Percentiles rank a stretch among this genome's conserved stretches.
phyloP scores from a whole-genome alignment of 2,797 vertebrate genomes.

The Gephyroberyx darwinii region DNA sequence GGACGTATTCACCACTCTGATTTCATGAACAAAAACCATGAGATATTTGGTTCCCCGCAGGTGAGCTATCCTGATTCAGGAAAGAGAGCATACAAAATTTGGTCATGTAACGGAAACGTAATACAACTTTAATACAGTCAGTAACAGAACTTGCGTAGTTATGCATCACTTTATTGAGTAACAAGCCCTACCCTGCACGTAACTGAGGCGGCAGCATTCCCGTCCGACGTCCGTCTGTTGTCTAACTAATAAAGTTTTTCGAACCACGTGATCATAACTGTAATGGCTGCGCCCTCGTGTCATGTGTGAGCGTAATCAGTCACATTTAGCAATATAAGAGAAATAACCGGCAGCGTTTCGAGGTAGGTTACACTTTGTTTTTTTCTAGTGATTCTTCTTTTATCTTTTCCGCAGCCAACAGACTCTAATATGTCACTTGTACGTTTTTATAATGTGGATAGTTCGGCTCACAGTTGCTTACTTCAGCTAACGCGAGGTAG shows the following conservation, averaged over 20 bases:
- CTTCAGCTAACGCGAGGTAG: background rate
- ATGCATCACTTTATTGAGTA: too few species aligned
- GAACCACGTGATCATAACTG: slow-evolving; percentile 65
- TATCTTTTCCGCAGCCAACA: rapidly evolving
- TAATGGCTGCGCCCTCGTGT: slow-evolving; percentile 80
- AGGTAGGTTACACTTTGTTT: slow-evolving; percentile 24
- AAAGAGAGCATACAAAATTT: too few species aligned
- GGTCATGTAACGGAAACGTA: too few species aligned
- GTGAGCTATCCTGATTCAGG: too few species aligned
- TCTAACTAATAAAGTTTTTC: slow-evolving; percentile 70
- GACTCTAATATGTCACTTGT: rapidly evolving
- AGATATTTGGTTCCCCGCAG: too few species aligned
- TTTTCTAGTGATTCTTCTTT: background rate
- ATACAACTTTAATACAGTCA: too few species aligned
- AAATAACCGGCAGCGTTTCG: background rate
- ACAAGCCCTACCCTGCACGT: too few species aligned
- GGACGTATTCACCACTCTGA: too few species aligned
- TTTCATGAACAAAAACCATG: too few species aligned
- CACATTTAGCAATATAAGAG: background rate
- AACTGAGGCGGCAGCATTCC: too few species aligned
- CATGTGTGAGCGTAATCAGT: slow-evolving; percentile 33
- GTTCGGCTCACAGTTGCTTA: background rate
- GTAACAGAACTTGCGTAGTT: too few species aligned
- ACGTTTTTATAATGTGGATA: background rate
- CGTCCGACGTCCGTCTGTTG: background rate